phyloP scores from a whole-genome alignment of 1,140 invertebrate species.

The Rhagoletis pomonella region DNA sequence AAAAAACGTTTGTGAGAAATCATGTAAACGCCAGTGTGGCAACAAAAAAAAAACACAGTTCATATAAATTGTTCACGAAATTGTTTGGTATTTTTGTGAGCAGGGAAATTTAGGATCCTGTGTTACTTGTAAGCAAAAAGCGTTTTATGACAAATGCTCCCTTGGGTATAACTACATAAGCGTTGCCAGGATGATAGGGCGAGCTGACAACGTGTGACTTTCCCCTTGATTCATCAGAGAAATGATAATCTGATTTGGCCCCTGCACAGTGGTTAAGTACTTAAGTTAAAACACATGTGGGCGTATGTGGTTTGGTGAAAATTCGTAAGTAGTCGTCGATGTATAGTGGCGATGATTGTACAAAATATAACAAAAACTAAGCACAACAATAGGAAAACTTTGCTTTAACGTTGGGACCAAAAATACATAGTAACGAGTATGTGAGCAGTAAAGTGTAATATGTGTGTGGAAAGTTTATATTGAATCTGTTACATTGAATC shows the following conservation, averaged over 20 bases:
- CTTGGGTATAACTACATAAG: neutral
- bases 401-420: no score
- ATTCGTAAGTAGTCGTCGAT: neutral
- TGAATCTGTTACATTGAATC: no score
- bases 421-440: no score
- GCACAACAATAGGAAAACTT: no score
- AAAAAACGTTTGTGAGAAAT: neutral
- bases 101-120: conserved; percentile 22
- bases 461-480: no score
- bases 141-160: conserved; percentile 34
- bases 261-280: neutral
- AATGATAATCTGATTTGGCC: neutral
- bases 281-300: neutral
- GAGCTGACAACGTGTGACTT: neutral
- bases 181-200: neutral
- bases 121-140: neutral
- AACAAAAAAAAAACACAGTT: neutral
- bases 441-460: no score
- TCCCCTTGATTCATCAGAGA: neutral
- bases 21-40: neutral
- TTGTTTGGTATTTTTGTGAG: conserved; percentile 29
- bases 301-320: neutral
- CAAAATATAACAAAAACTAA: neutral
- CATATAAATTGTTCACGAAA: conserved; percentile 41
- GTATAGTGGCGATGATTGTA: neutral